These are phyloP conservation scores for Gymnocypris eckloni DNA, from an alignment of 2,797 vertebrate species.

Conservation along the genomic window DNA sequence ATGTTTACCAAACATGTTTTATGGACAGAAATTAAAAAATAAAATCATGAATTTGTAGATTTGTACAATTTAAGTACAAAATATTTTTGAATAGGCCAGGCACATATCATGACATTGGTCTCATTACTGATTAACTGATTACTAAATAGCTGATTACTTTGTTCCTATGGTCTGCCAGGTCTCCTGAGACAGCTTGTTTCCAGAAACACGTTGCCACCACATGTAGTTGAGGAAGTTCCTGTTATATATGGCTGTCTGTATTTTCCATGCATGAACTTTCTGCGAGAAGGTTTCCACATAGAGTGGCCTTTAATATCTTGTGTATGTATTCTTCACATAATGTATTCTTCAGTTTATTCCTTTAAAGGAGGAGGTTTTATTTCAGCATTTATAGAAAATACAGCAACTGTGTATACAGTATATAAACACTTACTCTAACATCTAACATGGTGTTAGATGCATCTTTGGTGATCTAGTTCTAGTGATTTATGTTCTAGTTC, in stretches of 20 bases:
- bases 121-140: slow-evolving; percentile 10
- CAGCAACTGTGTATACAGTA: background rate
- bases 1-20: slow-evolving; percentile 11
- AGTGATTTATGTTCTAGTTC: background rate
- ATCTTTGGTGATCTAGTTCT: background rate
- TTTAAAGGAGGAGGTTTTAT: background rate
- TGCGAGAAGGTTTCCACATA: slow-evolving; percentile 42
- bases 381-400: background rate
- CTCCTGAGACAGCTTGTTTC: slow-evolving; percentile 40
- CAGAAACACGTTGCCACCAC: slow-evolving; percentile 54
- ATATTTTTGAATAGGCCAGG: too few species aligned
- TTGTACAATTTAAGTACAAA: background rate
- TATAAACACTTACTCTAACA: background rate
- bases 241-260: slow-evolving; percentile 53
- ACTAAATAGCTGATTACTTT: slow-evolving; percentile 16
- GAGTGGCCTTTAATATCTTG: slow-evolving; percentile 53
- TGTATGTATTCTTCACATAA: background rate
- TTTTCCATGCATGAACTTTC: slow-evolving; percentile 61
- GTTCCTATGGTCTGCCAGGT: background rate
- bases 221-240: slow-evolving; percentile 43
- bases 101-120: background rate
- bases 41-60: background rate
- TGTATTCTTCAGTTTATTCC: slow-evolving; percentile 34
- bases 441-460: background rate
- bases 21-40: background rate